These are phyloP conservation scores for Diplazon laetatorius DNA, from an alignment of 2,888 invertebrate genomes.

Conservation along the genomic window DNA sequence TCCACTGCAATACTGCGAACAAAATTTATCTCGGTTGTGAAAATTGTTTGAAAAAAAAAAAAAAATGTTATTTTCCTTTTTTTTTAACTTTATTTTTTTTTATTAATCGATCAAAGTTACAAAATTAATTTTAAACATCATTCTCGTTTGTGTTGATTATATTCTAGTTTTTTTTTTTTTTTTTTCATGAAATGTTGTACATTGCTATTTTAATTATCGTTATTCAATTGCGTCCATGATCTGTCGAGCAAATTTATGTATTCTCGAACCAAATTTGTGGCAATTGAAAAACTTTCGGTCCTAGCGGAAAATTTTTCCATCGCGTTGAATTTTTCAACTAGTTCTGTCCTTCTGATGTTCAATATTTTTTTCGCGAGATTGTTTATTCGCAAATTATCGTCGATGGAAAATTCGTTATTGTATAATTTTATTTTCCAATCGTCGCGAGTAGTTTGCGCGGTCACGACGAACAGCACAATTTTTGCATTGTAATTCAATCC, in stretches of 20 bases:
- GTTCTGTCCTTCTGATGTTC: slow-evolving; percentile 66
- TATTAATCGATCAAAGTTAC: slow-evolving; percentile 49
- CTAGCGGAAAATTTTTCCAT: slow-evolving; percentile 69
- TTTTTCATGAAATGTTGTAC: not conserved
- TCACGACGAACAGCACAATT: slow-evolving; percentile 73
- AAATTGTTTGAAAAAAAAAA: too few relatives aligned
- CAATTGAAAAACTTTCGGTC: slow-evolving; percentile 73
- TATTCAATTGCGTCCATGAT: slow-evolving; percentile 37
- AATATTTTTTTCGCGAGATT: slow-evolving; percentile 69
- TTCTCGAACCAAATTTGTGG: slow-evolving; percentile 71
- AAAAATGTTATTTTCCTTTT: too few relatives aligned
- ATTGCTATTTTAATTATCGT: slow-evolving; percentile 1
- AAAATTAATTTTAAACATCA: slow-evolving; percentile 19
- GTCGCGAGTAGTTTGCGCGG: slow-evolving; percentile 64
- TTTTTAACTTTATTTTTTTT: not conserved
- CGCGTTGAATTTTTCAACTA: slow-evolving; percentile 59
- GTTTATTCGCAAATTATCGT: slow-evolving; percentile 68
- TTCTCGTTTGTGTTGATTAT: not conserved
- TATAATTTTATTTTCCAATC: slow-evolving; percentile 75
- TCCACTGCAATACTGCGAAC: slow-evolving; percentile 78
- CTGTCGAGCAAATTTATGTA: slow-evolving; percentile 63
- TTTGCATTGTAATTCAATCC: slow-evolving; percentile 88
- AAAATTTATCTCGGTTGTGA: slow-evolving; percentile 40
- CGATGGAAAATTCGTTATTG: slow-evolving; percentile 65
- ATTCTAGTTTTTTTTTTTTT: slow-evolving; percentile 7